phyloP scores from a whole-genome alignment of 2,113 vertebrate species.

The Clarias magur region DNA sequence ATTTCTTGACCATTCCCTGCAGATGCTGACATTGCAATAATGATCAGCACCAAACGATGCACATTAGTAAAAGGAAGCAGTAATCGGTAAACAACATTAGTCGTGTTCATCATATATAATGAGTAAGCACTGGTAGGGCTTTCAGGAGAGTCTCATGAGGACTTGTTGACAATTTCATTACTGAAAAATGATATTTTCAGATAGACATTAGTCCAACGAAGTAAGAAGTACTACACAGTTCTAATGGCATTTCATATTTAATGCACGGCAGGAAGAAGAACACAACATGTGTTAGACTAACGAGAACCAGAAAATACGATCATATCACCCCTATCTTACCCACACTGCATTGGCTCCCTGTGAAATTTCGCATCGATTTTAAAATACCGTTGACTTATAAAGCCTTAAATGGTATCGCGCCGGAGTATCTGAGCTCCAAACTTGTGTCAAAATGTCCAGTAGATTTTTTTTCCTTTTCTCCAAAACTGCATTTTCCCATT shows the following conservation, averaged over 20 bases:
- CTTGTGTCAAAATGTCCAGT: too few relatives aligned
- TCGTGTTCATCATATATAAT: neutral
- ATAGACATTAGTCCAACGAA: neutral
- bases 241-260: neutral
- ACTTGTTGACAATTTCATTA: neutral
- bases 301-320: too few relatives aligned
- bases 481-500: too few relatives aligned
- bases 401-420: too few relatives aligned
- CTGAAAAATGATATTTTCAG: neutral
- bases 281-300: too few relatives aligned
- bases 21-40: neutral
- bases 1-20: neutral
- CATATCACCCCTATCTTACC: too few relatives aligned
- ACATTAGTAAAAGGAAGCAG: neutral
- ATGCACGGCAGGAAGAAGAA: neutral
- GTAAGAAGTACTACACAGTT: neutral
- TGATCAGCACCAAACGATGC: neutral
- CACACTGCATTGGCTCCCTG: too few relatives aligned
- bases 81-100: neutral
- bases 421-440: too few relatives aligned
- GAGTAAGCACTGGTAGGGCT: neutral
- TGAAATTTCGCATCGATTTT: too few relatives aligned
- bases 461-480: too few relatives aligned
- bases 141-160: neutral
- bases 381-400: too few relatives aligned